Evolutionary conservation across 2,797 vertebrate genomes (phyloP), one percentile per base, ranked within the genome.

Genomic region (Alca torda): DNA sequence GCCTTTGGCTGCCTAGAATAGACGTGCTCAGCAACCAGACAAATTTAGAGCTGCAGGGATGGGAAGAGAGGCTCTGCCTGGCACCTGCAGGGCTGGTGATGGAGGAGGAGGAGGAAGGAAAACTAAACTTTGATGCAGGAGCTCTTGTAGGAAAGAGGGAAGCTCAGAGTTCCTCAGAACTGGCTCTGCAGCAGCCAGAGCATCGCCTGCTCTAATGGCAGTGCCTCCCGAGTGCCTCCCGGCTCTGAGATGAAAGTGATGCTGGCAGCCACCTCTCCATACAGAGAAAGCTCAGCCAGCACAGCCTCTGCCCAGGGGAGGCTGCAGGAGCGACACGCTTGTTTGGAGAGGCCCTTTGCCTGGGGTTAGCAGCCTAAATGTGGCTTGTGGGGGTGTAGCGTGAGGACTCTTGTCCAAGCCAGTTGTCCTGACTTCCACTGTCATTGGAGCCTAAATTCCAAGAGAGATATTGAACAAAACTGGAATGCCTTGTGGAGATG

Each of bases 21-120:
- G 95, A 94, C 4, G 5, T 65, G 89, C 87, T 92, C 84, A 78
- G 89, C 89, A 87, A 80, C 65, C 75, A 33, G 89, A 89, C 94
- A 69, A 65, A 41, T 85, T 84, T 83, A 80, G 83, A 90, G 95
- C 76, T 60, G 69, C 77, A 24, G 69, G 61, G 50, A 69, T 69
- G 70, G 54, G 65, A 51, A 82, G 69, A 81, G 85, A 84, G 16
- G 74, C 90, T 90, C 50, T 77, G 88, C 85, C 81, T 72, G 82
- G 91, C 72, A 50, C 93, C 51, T 87, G 87, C 93, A 64, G 77
- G 43, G 79, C 79, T 85, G 68, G 11, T 56, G 78, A 43, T 75
- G 63, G 80, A 61, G 73, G 51, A 73, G 87, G 77, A 77, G 75
- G 68, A 10, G 70, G 70, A 15, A 33, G 21, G 75, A 43, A 92